Evolutionary conservation across 1,140 invertebrate genomes (phyloP), one percentile per base, ranked within the genome.

Genomic region (Drosophila simulans): DNA sequence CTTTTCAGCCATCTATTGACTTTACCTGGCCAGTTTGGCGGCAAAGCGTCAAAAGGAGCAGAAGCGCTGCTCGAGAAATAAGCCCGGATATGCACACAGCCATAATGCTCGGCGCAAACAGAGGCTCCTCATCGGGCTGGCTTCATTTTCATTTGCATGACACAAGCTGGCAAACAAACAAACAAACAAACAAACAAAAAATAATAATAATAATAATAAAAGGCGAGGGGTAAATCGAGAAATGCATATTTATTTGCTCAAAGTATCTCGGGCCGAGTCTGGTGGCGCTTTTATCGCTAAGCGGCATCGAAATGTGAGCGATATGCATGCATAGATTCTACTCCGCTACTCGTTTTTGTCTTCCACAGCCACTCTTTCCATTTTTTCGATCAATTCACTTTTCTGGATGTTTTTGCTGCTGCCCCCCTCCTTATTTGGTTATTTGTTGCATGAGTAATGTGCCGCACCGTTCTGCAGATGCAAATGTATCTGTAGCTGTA

Each of bases 181-280:
- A 58, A 62, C 59, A 60, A 57, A 69, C 73, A 77, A 46, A 63
- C 57, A 72, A 22, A 62, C 55, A 37, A 43, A 58, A 27, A 53
- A 62, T 25, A 51, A 48, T 64, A 66, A 73, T 64, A 73, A 51
- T 43, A 71, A 62, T 55, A 80, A 60, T 12, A 35, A 49, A 43
- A 57, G 25, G 65, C 17, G 42, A 40, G 46, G 46, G 49, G 59
- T 60, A 86, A 77, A 80, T 72, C 49, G 72, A 77, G 82, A 85
- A 78, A 77, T 88, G 79, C 84, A 88, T 86, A 89, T 86, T 88
- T 88, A 86, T 86, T 86, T 86, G 75, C 75, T 40, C 58, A 86
- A 86, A 83, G 82, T 86, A 86, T 86, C 69, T 76, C 53, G 53
- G 66, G 31, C 46, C 49, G 77, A 80, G 62, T 63, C 60, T 40